A percentile compares a stretch with the other conserved stretches of the same genome.
Evolutionary conservation across 2,113 vertebrate species (phyloP).

Genomic region (Rhipidura dahli): DNA sequence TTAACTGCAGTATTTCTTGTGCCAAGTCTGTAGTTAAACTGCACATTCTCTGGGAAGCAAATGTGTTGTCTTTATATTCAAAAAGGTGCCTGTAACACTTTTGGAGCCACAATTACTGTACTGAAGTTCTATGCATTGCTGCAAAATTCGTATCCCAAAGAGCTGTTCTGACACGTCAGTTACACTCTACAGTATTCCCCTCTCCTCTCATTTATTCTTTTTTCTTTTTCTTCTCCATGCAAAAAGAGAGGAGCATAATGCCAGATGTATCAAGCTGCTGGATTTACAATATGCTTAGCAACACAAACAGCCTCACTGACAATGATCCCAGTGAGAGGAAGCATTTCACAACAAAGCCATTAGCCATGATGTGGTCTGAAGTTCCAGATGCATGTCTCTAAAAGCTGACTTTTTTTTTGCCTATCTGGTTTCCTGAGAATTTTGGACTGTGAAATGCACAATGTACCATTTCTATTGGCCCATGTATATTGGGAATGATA

Average conservation of each 20-base stretch:
- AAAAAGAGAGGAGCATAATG: neutral
- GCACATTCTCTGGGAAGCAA: neutral
- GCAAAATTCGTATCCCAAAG: neutral
- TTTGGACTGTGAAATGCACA: neutral
- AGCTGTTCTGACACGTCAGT: neutral
- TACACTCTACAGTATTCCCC: neutral
- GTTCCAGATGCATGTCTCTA: neutral
- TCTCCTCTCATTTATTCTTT: neutral
- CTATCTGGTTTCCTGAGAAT: neutral
- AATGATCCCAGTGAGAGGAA: slow-evolving; percentile 2
- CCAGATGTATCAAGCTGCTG: neutral
- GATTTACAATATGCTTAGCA: slow-evolving; percentile 5
- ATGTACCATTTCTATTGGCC: neutral
- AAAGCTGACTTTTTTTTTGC: neutral
- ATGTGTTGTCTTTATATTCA: neutral
- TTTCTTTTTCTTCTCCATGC: neutral
- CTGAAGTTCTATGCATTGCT: neutral
- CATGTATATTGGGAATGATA: neutral
- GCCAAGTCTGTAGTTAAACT: neutral
- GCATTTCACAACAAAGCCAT: neutral
- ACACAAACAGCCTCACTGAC: neutral
- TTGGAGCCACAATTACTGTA: neutral
- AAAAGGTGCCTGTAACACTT: neutral
- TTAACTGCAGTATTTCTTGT: neutral
- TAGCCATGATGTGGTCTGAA: neutral